Base-by-base conservation (phyloP, 2,113 vertebrate genomes). In the Diphyllodes magnificus region DNA sequence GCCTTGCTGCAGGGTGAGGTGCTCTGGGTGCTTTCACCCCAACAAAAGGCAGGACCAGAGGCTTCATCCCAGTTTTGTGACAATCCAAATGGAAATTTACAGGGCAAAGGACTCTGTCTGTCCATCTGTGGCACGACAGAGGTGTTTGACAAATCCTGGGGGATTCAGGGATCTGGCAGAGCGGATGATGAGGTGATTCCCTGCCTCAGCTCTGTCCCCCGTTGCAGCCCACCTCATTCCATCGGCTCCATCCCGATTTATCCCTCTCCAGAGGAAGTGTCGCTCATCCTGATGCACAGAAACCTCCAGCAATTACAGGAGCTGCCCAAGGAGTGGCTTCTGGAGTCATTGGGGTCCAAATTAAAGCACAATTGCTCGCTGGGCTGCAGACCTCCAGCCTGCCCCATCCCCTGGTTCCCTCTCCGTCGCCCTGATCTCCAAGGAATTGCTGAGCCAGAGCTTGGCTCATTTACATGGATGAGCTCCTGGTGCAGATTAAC, bases 211-310 rank as follows among this genome's bases (percentile, higher is more conserved):
- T 69, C 68, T 35, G 3, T 24, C 31, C 49, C 17, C 5, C 18
- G 22, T 65, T 1, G 4, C 57, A 71, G 45, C 45, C 27, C 82
- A 22, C 65, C 27, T 64, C 60, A 15, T 27, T 57, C 66, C 28
- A 0, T 5, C 4, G 1, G 22, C 53, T 68, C 76, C 13, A 0
- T 59, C 60, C 39, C 1, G 1, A 1, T 33, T 75, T 23, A 1
- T 35, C 71, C 19, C 33, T 37, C 18, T 77, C 50, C 13, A 2
- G 17, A 78, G 71, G 72, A 81, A 60, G 50, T 2, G 70, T n/a
- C 1, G 8, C 39, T 80, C 15, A 2, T 37, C 10, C 65, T 83
- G 75, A 50, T 3, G 6, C 78, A 13, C 65, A 45, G 82, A 78
- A 82, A 37, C 84, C 61, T 71, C 81, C 53, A 13, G 30, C 53